A percentile compares a stretch with the other conserved stretches of the same genome.
Conservation (phyloP, 2,797 vertebrate species). For the Vipera latastei region DNA sequence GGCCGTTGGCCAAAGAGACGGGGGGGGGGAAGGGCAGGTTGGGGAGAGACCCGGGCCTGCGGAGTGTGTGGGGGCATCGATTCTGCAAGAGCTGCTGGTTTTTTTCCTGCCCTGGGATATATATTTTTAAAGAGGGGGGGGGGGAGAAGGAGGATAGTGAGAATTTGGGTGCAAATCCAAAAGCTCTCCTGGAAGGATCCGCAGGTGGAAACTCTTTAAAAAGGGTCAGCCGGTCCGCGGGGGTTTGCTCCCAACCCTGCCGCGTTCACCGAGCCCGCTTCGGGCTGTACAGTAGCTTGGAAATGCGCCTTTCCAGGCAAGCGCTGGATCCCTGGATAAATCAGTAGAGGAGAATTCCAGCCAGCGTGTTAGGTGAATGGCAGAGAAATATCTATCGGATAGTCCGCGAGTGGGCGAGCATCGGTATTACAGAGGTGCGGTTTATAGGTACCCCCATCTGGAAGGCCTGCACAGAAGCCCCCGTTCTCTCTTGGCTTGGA, state of each 20-base stretch:
- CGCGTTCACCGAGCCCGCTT: neutral
- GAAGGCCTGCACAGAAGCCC: neutral
- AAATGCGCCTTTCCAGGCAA: too few relatives aligned
- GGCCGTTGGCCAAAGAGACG: neutral
- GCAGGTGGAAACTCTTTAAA: neutral
- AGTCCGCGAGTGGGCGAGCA: too few relatives aligned
- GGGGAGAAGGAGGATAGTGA: too few relatives aligned
- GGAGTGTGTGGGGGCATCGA: neutral
- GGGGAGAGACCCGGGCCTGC: neutral
- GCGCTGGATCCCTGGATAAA: neutral
- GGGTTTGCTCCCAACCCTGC: neutral
- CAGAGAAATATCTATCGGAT: neutral
- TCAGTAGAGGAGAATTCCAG: conserved; percentile 7
- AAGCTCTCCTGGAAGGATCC: neutral
- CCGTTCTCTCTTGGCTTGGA: conserved; percentile 12
- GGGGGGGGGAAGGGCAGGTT: neutral
- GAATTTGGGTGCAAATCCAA: neutral
- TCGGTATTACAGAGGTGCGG: neutral
- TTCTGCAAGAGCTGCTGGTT: neutral
- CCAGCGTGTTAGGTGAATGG: too few relatives aligned
- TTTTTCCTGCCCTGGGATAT: neutral
- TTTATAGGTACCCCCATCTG: neutral
- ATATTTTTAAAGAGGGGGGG: neutral
- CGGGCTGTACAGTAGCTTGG: too few relatives aligned
- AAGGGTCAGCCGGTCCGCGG: neutral